Evolutionary conservation across 2,797 vertebrate genomes (phyloP), one percentile per base, ranked within the genome.

Genomic region (Hippopotamyrus pictus): DNA sequence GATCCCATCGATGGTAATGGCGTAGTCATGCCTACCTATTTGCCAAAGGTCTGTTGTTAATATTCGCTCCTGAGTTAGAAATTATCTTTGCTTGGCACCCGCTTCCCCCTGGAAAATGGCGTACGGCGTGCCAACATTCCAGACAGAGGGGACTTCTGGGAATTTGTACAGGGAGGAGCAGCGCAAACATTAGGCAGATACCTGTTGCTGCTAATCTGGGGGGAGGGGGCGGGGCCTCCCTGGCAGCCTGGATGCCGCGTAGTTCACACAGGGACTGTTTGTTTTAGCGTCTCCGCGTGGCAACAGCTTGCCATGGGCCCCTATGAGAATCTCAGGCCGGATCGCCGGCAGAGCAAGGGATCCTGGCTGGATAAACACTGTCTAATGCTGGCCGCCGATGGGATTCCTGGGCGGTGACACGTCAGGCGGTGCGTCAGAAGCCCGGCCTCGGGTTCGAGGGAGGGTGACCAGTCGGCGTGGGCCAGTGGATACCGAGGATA

Each of bases 241-340:
- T 90, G 3, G 1, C 85, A 87, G 85, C 57, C 84, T 48, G 82
- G 88, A 88, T 62, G 73, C 88, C 90, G 46, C 90, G 88, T 83
- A 57, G 87, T 92, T 93, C 92, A 91, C 93, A 93, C 91, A 87
- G 59, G 91, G 89, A 88, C 86, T 92, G 92, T 94, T 93, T 94
- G 92, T 92, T 93, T 93, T 92, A 92, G 91, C 90, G 90, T 90
- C 91, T 92, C 90, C 7, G 84, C 92, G 93, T 93, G 92, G 93
- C 93, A 93, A 93, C 93, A 90, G 89, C 91, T 93, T 93, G 89
- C 90, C 91, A 93, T 91, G 85, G 19, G 91, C 91, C 92, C 62
- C 90, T 91, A 89, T 91, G 90, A 93, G 93, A 92, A 90, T 65
- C 90, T 91, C 59, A 8, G 29, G 73, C 91, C 89, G 86, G 90